Conservation (phyloP, 1,140 invertebrate genomes). For the Platorchestia sp. region DNA sequence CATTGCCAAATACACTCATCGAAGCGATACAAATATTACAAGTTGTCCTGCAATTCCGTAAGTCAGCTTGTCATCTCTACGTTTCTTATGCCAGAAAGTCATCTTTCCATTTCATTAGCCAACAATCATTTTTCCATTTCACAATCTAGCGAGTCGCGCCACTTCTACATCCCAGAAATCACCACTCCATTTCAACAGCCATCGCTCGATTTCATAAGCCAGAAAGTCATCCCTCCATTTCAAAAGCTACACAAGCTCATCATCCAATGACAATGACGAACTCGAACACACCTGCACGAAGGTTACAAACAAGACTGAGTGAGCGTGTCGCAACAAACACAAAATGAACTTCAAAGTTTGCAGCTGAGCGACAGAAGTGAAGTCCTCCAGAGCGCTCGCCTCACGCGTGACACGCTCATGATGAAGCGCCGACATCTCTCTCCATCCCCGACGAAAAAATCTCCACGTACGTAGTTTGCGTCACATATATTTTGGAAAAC, state of each 20-base stretch:
- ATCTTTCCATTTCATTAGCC: background rate
- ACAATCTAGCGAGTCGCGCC: too few relatives aligned
- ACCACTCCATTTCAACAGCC: background rate
- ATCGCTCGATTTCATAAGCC: background rate
- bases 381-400: background rate
- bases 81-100: background rate
- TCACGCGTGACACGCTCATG: background rate
- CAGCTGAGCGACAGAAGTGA: background rate
- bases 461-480: background rate
- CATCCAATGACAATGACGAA: too few relatives aligned
- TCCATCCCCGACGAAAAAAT: background rate
- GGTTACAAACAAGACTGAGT: background rate
- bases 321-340: background rate
- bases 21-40: too few relatives aligned
- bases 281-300: background rate
- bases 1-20: too few relatives aligned
- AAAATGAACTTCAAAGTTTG: background rate
- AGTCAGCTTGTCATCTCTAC: background rate
- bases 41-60: too few relatives aligned
- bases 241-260: too few relatives aligned
- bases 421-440: conserved; percentile 22
- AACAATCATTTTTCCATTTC: background rate
- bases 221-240: background rate
- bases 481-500: conserved; percentile 4
- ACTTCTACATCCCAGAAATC: too few relatives aligned